These are phyloP conservation scores for Ceratina japonica DNA, from an alignment of 1,140 invertebrate species.

Conservation along the genomic window DNA sequence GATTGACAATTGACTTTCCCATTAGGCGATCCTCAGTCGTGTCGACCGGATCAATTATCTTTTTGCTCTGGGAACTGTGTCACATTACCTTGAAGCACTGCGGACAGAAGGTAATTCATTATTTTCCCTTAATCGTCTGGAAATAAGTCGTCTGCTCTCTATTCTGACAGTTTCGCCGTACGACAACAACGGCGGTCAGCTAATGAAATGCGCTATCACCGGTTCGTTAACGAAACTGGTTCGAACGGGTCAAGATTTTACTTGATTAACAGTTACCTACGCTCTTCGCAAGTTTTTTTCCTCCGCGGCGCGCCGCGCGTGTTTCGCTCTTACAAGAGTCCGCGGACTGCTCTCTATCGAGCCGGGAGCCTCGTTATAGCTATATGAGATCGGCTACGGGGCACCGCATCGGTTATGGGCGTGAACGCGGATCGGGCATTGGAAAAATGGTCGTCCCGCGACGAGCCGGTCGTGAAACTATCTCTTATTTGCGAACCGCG, in stretches of 20 bases:
- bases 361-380: conserved; percentile 55
- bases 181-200: not conserved
- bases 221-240: conserved; percentile 60
- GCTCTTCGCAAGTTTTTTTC: conserved; percentile 15
- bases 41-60: no score
- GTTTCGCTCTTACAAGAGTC: conserved; percentile 11
- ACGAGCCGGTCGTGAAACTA: conserved; percentile 65
- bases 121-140: no score
- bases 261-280: conserved; percentile 50
- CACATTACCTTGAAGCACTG: no score
- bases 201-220: conserved; percentile 48
- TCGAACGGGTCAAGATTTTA: conserved; percentile 46
- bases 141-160: no score
- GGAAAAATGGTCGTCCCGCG: conserved; percentile 56
- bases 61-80: no score
- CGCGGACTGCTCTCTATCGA: conserved; percentile 31
- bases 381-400: conserved; percentile 40
- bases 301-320: not conserved
- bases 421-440: conserved; percentile 43
- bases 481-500: conserved; percentile 58
- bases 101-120: no score
- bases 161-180: not conserved
- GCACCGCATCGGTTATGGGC: conserved; percentile 52
- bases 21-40: no score
- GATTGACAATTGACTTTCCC: no score